These are phyloP conservation scores for Styela plicata DNA, from an alignment of 23 tunicate genomes.

Conservation along the genomic window DNA sequence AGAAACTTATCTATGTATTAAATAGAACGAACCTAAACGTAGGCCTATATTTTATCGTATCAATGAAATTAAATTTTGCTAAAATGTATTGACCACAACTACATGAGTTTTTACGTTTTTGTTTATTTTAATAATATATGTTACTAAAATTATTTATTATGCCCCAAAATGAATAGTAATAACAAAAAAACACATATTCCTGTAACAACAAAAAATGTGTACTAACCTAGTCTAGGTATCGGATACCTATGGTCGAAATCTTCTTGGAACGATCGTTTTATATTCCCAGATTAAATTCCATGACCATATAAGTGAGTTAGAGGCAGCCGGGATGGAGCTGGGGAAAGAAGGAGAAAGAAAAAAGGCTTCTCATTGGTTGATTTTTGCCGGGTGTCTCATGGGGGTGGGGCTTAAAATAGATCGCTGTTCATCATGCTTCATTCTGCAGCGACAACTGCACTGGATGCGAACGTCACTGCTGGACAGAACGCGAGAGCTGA, in stretches of 20 bases:
- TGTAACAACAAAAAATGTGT: not conserved
- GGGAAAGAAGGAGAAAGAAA: not conserved
- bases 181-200: too few species aligned
- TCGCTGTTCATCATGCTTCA: not conserved
- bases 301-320: slow-evolving; percentile 29
- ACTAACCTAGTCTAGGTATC: slow-evolving; percentile 23
- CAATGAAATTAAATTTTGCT: too few species aligned
- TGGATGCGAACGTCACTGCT: not conserved
- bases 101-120: too few species aligned
- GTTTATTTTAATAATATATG: too few species aligned
- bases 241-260: slow-evolving; percentile 13
- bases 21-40: too few species aligned
- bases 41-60: too few species aligned
- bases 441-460: not conserved
- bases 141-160: too few species aligned
- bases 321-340: not conserved
- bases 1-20: too few species aligned
- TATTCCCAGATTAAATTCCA: slow-evolving; percentile 14
- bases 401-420: slow-evolving; percentile 2
- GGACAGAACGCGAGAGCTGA: not conserved
- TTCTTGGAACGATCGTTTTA: not conserved
- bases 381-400: not conserved
- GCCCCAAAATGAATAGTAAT: too few species aligned
- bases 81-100: too few species aligned
- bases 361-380: not conserved